Evolutionary conservation across 2,797 vertebrate species (phyloP), one percentile per base, ranked within the genome.

Genomic region (Coregonus sp.): DNA sequence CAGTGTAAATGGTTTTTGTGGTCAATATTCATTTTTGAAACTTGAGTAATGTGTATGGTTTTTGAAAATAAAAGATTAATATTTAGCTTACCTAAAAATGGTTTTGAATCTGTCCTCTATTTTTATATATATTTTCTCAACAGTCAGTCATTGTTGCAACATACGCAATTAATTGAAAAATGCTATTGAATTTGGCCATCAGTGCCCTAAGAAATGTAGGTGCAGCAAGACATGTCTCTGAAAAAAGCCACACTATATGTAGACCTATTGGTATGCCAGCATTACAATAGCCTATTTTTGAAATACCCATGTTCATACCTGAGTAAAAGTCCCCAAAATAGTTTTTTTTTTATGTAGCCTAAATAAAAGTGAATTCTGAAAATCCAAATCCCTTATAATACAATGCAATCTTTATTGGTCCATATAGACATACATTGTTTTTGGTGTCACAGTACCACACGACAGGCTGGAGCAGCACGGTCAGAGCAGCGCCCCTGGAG

Each of bases 51-150:
- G 73, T 87, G 76, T 86, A 69, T 81, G 80, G 40, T 77, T 86
- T 87, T 84, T 81, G 77, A 80, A 69, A 87, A 82, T 87, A 87
- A 87, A 86, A 81, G 33, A 78, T 71, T 5, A 4, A 80, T 76
- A 83, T 82, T 85, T 87, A 80, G 80, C 54, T 78, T 54, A 84
- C 18, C 31, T 40, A 40, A 72, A 11, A 51, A 56, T 56, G 31
- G 25, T 15, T 40, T 33, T 52, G 33, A 63, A 70, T 74, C 67
- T 72, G 29, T 52, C 54, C 20, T 72, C 4, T 47, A 47, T 11
- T 67, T 33, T 67, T 33, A 33, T 33, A 33, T 33, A 33, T 33
- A 1, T 33, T 33, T 33, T 33, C 33, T 67, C 66, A 33, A 35
- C 12, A 16, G 14, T 66, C 63, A 4, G 7, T 12, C 9, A 31